These are phyloP conservation scores for Zygogramma bicolorata DNA, from an alignment of 2,888 invertebrate species.

Conservation along the genomic window DNA sequence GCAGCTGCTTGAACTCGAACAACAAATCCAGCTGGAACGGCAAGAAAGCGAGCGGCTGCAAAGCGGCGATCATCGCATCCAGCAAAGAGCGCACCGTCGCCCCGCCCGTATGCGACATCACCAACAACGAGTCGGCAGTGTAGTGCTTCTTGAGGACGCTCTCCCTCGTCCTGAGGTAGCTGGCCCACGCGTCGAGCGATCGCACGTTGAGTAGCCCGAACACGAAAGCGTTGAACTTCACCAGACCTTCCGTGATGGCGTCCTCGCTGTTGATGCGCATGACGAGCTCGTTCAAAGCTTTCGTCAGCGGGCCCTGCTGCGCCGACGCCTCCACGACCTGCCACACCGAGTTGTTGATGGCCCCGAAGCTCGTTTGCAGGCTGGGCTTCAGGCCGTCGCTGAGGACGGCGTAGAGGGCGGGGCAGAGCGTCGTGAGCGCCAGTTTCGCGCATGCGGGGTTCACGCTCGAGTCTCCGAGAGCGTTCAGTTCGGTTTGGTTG, in stretches of 20 bases:
- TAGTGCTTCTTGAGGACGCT: conserved; percentile 86
- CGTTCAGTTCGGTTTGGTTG: conserved; percentile 73
- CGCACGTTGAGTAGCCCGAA: conserved; percentile 87
- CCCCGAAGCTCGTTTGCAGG: conserved; percentile 87
- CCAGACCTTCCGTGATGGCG: conserved; percentile 83
- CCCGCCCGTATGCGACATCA: conserved; percentile 73
- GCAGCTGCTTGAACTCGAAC: conserved; percentile 82
- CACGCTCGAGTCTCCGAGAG: conserved; percentile 71
- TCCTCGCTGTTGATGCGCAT: conserved; percentile 86
- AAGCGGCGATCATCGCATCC: conserved; percentile 80
- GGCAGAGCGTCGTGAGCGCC: conserved; percentile 82
- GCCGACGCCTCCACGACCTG: conserved; percentile 90
- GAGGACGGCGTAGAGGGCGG: conserved; percentile 85
- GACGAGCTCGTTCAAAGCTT: conserved; percentile 86
- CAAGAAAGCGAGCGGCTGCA: conserved; percentile 83
- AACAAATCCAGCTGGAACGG: conserved; percentile 86
- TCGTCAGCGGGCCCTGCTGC: conserved; percentile 87
- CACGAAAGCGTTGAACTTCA: conserved; percentile 91
- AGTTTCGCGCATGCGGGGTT: conserved; percentile 80
- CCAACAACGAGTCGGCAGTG: conserved; percentile 79
- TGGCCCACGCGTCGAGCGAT: conserved; percentile 92
- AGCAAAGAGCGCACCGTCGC: conserved; percentile 73
- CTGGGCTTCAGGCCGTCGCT: conserved; percentile 86
- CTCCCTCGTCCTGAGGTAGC: conserved; percentile 87
- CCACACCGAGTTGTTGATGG: conserved; percentile 89